Evolutionary conservation across 2,888 invertebrate species (phyloP), one percentile per base, ranked within the genome.

Genomic region (Lagria hirta): DNA sequence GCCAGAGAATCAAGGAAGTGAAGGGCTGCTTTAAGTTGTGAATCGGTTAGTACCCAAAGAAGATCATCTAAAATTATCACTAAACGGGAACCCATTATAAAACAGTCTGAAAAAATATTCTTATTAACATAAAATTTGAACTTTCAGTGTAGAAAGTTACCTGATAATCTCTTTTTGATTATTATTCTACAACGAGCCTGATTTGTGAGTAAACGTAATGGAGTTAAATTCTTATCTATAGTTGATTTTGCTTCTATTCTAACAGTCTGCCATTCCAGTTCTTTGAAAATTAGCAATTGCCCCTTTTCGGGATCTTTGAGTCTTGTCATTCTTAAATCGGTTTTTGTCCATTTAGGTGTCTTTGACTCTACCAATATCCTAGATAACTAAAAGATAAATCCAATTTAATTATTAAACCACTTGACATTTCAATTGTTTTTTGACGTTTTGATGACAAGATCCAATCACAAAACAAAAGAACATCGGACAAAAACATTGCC

Each of bases 21-120:
- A 15, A 96, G 75, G 32, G 94, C 95, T 7, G 97, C 96, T 59
- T 95, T 88, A 22, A 97, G 74, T 71, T 97, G 97, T 0, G 95
- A 92, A 73, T 96, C 96, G 0, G 97, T 97, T 46, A 97, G 73
- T 23, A 98, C 96, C 97, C 98, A 99, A 16, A 98, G 78, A 29
- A 99, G 77, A 65, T 98, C 96, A 72, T 99, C 97, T 54, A 99
- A 80, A 57, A 97, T 88, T 36, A 98, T 76, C 41, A 91, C 89
- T 51, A 99, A 76, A 36, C 94, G 82, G 14, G 96, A 96, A 1
- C 95, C 91, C 64, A 97, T 76, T 38, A 98, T 85, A 51, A 89
- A 87, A 68, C 96, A 97, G 73, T 98, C 98, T 91, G 73, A 10
- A 74, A 73, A 44, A 40, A 33, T 13, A 21, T 26, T 4, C 26